Evolutionary conservation across 2,113 vertebrate genomes (phyloP), one percentile per base, ranked within the genome.

Genomic region (Hippocampus comes): DNA sequence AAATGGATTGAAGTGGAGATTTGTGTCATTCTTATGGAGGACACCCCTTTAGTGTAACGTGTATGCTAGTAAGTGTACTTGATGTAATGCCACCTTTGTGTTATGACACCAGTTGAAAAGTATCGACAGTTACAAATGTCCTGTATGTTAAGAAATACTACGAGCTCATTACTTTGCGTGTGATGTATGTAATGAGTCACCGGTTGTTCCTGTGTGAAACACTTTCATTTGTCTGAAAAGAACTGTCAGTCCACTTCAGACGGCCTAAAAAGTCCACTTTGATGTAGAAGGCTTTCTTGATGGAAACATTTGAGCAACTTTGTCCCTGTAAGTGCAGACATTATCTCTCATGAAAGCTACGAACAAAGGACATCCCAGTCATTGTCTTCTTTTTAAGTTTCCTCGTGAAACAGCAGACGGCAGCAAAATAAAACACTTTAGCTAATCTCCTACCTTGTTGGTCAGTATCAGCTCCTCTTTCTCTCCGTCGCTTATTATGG

Each of bases 371-470:
- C 51, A 69, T 69, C 48, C 17, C 38, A 57, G 68, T 69, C 38
- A 69, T 55, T 55, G 68, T 42, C 53, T 69, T 30, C 46, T 21
- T 55, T 56, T 68, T 53, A 27, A 34, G 46, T 68, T 68, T 68
- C 41, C 60, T 43, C 61, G 68, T 74, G 77, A 87, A 86, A 83
- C 77, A 80, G 80, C 78, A 71, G 48, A 82, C 25, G 30, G 69
- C 76, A 83, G 80, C 82, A 80, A 78, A 82, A 84, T 67, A 18
- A 25, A 66, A 41, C 71, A 77, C 67, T 61, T 59, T 41, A 48
- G 81, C 80, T 86, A 84, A 88, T 89, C 82, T 83, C 61, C 53
- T 72, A 80, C 65, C 73, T 78, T 14, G 59, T 71, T 74, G 82
- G 76, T 77, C 76, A 84, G 74, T 76, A 74, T 78, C 78, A 70